Conservation (phyloP, 2,113 vertebrate genomes). For the Oreochromis niloticus region DNA sequence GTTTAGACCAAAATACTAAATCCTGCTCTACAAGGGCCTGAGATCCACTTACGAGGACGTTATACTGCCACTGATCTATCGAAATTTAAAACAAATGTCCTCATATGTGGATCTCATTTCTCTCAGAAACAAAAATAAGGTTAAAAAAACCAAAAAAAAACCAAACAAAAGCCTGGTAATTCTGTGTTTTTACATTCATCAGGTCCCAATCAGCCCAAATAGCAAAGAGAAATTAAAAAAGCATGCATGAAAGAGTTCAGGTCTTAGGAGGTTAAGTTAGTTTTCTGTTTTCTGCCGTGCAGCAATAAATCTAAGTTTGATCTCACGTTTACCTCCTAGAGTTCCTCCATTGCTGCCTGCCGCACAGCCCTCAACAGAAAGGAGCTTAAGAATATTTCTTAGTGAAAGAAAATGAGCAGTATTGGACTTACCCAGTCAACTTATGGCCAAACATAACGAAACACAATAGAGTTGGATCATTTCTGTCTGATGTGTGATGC, state of each 20-base stretch:
- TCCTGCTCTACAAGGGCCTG: not conserved
- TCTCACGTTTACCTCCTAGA: not conserved
- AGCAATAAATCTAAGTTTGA: not conserved
- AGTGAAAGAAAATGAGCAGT: not conserved
- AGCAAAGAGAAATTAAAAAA: not conserved
- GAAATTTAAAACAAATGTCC: not conserved
- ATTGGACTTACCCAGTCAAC: not conserved
- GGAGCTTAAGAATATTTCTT: not conserved
- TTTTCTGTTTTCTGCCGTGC: not conserved
- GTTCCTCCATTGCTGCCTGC: not conserved
- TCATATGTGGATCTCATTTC: not conserved
- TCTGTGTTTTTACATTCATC: not conserved
- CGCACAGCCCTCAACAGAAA: rapidly evolving
- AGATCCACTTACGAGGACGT: not conserved
- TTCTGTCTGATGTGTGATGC: rapidly evolving
- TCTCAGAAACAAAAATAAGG: not conserved
- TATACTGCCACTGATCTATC: not conserved
- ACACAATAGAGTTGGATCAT: rapidly evolving
- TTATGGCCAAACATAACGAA: not conserved
- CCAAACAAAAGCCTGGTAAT: not conserved
- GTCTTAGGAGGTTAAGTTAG: not conserved
- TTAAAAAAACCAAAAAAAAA: not conserved
- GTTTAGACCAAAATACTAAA: not conserved
- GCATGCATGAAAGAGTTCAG: not conserved
- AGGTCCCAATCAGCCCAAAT: not conserved